Conservation (phyloP, 2,797 vertebrate species). For the Esox lucius region DNA sequence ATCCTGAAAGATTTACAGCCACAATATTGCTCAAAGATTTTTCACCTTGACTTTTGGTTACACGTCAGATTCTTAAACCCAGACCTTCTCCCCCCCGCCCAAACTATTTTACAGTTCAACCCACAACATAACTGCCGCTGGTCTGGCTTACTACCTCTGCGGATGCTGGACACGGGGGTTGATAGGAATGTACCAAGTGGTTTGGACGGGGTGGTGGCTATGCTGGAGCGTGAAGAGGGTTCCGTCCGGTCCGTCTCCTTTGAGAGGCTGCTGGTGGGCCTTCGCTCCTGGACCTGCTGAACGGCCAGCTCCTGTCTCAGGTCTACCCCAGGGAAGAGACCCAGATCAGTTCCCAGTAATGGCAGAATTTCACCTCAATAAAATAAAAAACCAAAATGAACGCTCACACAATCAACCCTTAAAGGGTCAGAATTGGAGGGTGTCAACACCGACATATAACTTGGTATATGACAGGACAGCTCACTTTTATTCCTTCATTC, state of each 20-base stretch:
- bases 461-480: too few relatives aligned
- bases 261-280: constrained; percentile 70
- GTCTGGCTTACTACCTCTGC: constrained; percentile 74
- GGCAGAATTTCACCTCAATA: too few relatives aligned
- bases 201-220: constrained; percentile 76
- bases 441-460: too few relatives aligned
- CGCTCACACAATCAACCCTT: too few relatives aligned
- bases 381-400: too few relatives aligned
- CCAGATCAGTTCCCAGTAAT: neutral
- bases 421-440: too few relatives aligned
- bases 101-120: neutral
- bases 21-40: too few relatives aligned
- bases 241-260: constrained; percentile 78
- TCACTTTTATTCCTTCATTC: too few relatives aligned
- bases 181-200: constrained; percentile 70
- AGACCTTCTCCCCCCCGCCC: too few relatives aligned
- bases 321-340: constrained; percentile 69
- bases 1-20: too few relatives aligned
- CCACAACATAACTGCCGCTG: neutral
- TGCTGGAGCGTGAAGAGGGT: constrained; percentile 64
- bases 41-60: too few relatives aligned
- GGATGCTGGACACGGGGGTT: constrained; percentile 74
- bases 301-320: constrained; percentile 93
- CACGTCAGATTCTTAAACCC: too few relatives aligned
- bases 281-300: constrained; percentile 86